These are phyloP conservation scores for Epinephelus moara DNA, from an alignment of 2,113 vertebrate species.

Conservation along the genomic window DNA sequence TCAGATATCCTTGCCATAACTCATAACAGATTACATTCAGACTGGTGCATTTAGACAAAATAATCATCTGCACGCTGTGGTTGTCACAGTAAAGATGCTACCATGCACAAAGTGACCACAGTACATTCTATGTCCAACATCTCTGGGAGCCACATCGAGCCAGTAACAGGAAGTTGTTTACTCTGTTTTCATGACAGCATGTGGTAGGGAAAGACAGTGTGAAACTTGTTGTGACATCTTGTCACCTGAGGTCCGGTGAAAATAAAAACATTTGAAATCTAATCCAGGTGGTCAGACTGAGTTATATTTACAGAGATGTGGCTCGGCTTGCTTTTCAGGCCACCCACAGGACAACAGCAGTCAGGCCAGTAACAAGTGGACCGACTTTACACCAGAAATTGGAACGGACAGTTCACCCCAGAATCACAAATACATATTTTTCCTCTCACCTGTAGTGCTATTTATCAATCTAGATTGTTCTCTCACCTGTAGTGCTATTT, in stretches of 20 bases:
- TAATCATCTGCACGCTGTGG: background rate
- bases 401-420: no score
- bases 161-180: slow-evolving; percentile 36
- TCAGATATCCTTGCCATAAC: background rate
- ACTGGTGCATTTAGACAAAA: background rate
- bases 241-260: slow-evolving; percentile 32
- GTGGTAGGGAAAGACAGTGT: slow-evolving; percentile 15
- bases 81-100: background rate
- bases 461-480: no score
- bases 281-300: slow-evolving; percentile 46
- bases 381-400: background rate
- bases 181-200: slow-evolving; percentile 29
- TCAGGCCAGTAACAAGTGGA: background rate
- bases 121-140: background rate
- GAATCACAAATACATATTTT: no score
- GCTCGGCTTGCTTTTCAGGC: background rate
- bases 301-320: slow-evolving; percentile 17
- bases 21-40: background rate
- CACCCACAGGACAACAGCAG: background rate
- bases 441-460: no score
- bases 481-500: no score
- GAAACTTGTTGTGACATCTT: slow-evolving; percentile 42
- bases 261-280: slow-evolving; percentile 39
- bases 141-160: slow-evolving; percentile 2
- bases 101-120: background rate